Evolutionary conservation across 2,888 invertebrate species (phyloP).

Genomic region (Chrysina gloriosa): DNA sequence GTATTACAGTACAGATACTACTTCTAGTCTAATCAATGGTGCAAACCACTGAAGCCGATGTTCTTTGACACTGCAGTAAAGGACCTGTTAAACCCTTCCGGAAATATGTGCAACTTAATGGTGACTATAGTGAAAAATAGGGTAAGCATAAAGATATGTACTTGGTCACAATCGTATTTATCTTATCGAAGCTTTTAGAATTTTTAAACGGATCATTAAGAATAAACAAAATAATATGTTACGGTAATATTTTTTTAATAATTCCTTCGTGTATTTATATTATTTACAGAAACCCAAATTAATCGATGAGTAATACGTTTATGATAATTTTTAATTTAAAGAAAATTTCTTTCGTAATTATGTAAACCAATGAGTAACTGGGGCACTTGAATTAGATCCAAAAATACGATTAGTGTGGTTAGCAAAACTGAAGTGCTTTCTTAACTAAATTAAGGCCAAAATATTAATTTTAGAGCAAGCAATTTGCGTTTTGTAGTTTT

Average conservation of each 20-base stretch:
- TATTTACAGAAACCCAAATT: background rate
- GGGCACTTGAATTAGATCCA: constrained; percentile 5
- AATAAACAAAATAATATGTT: too few relatives aligned
- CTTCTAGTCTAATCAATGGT: too few relatives aligned
- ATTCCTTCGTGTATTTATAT: background rate
- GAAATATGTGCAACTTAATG: too few relatives aligned
- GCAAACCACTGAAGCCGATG: too few relatives aligned
- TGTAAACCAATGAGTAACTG: constrained; percentile 30
- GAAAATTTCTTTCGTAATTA: constrained; percentile 25
- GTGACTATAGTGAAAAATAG: too few relatives aligned
- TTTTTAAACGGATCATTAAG: too few relatives aligned
- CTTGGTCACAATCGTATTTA: too few relatives aligned
- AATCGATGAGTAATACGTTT: constrained; percentile 23
- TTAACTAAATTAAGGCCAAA: background rate
- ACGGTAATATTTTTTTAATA: background rate
- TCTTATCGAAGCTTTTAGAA: too few relatives aligned
- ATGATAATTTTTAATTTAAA: constrained; percentile 34
- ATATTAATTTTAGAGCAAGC: background rate
- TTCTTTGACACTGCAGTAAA: too few relatives aligned
- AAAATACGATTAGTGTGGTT: constrained; percentile 18
- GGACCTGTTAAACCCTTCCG: too few relatives aligned
- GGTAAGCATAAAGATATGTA: too few relatives aligned
- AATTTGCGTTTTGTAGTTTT: background rate
- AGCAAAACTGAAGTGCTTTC: background rate
- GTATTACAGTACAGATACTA: too few relatives aligned